Evolutionary conservation across 2,888 invertebrate genomes (phyloP), one percentile per base, ranked within the genome.

Genomic region (Osedax fenrisi): DNA sequence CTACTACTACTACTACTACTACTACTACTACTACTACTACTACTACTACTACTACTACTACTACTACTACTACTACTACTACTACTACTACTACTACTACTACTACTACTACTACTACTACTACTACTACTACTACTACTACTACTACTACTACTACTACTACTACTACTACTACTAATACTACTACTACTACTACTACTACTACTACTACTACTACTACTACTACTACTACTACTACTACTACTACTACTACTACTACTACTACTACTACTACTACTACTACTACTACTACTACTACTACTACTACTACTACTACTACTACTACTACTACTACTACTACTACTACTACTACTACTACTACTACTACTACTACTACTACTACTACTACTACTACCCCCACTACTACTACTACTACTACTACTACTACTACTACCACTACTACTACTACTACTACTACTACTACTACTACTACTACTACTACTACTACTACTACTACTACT

Each of bases 41-140:
- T 24, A 26, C 73, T 73, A 73, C 73, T 73, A 73, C 73, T 73
- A 73, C 73, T 73, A 73, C 73, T 73, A 73, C 73, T 73, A 72
- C 73, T 73, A 72, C 73, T 73, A 72, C 73, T 73, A 73, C 73
- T 73, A 72, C 73, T 73, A 73, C 73, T 73, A 73, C 73, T 73
- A 73, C 73, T 73, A 72, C 73, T 73, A 72, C 73, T 26, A 72
- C 73, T 73, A 72, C 73, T 73, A 73, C 73, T 73, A 73, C 25
- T 73, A 73, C 73, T 73, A 73, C 72, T 73, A 73, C 73, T 73
- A n/a, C 72, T 25, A 26, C 71, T 23, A 26, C 71, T 73, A 72
- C 73, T 73, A 73, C 73, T 73, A 73, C 73, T 73, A 73, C 73
- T 73, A 73, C 73, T 73, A 72, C 73, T 73, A 72, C 73, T 73